These are phyloP conservation scores for Chaitophorus viminalis DNA, from an alignment of 2,888 invertebrate genomes.

Conservation along the genomic window DNA sequence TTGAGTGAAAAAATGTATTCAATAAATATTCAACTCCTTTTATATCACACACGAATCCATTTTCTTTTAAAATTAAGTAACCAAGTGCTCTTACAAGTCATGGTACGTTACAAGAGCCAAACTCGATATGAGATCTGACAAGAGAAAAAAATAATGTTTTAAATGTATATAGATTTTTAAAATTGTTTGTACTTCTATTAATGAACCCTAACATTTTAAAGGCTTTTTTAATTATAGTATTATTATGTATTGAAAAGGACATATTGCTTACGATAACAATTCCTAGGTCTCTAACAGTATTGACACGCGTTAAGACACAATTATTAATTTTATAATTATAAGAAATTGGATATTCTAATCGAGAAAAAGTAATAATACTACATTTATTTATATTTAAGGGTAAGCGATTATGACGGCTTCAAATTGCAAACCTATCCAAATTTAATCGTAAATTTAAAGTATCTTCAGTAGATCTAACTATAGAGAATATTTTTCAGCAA, in stretches of 20 bases:
- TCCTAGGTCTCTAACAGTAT: neutral
- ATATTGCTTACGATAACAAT: neutral
- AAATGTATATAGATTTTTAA: neutral
- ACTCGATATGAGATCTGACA: no score
- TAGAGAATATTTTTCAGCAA: neutral
- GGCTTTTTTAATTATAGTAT: neutral
- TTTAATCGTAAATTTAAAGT: neutral
- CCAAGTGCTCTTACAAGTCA: no score
- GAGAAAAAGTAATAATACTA: no score
- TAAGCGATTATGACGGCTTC: neutral
- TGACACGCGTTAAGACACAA: no score
- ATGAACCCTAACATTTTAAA: neutral
- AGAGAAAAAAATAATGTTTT: neutral
- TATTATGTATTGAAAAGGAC: neutral
- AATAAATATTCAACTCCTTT: no score
- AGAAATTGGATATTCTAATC: no score
- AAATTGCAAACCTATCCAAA: neutral
- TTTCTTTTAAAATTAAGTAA: no score
- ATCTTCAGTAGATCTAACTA: neutral
- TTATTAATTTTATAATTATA: no score
- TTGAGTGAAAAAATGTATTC: no score
- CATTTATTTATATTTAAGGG: no score
- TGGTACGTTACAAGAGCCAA: neutral
- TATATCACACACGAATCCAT: no score
- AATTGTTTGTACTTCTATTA: neutral